phyloP scores from a whole-genome alignment of 2,888 invertebrate genomes.

The Pachydiplax longipennis region DNA sequence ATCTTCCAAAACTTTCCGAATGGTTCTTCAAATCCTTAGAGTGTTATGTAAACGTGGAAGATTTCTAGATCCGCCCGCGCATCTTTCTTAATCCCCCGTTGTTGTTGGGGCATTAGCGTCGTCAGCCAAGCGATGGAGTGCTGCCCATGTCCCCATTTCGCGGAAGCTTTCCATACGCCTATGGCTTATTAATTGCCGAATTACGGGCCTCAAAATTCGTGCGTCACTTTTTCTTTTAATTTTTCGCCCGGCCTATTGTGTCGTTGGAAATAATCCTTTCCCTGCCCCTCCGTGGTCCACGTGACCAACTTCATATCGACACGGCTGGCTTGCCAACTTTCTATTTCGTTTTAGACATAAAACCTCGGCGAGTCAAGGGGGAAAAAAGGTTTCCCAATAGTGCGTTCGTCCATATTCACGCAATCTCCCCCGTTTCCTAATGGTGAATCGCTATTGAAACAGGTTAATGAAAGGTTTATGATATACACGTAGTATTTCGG shows the following conservation, averaged over 20 bases:
- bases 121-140: not conserved
- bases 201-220: not conserved
- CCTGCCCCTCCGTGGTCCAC: not conserved
- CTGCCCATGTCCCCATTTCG: not conserved
- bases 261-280: not conserved
- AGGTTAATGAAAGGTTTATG: no score
- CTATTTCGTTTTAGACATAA: constrained; percentile 27
- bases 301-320: constrained; percentile 33
- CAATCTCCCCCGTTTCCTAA: not conserved
- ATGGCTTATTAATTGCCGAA: not conserved
- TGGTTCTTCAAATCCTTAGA: no score
- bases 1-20: no score
- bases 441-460: no score
- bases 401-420: not conserved
- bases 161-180: not conserved
- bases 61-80: not conserved
- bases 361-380: not conserved
- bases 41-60: no score
- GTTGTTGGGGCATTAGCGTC: not conserved
- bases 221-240: not conserved
- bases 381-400: constrained; percentile 4
- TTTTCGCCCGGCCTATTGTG: not conserved
- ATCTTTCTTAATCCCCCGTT: not conserved
- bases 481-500: no score
- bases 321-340: constrained; percentile 27